Evolutionary conservation across 2,113 vertebrate species (phyloP), one percentile per base, ranked within the genome.

Genomic region (Ciconia stormi): DNA sequence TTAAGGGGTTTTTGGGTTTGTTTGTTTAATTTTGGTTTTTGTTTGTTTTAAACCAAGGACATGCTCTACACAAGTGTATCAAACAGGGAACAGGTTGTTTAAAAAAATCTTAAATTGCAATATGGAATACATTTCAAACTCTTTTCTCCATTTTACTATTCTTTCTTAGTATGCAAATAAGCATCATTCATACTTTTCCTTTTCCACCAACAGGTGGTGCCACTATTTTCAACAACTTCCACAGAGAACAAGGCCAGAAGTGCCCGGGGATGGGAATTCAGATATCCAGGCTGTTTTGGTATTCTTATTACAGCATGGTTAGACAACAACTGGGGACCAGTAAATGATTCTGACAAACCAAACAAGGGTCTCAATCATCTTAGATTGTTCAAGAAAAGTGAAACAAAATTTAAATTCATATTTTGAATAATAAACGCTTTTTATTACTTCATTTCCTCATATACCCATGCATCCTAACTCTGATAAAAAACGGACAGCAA

Each of bases 191-290:
- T 6, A 20, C 7, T 25, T 85, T 71, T 65, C 38, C 11, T 44
- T 6, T 53, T 90, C 52, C 19, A 76, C 53, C 89, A 82, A 84
- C 2, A 93, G 38, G 44, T 72, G 82, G 66, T 91, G 73, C 30
- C 49, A 52, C 40, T 77, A 95, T 71, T 89, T 93, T 52, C 87
- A 84, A 63, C 40, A 69, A 46, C 13, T 76, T 94, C 34, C 26
- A 76, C 55, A 20, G 27, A 74, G 13, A 73, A 69, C 7, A 72
- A 36, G 25, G 21, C 27, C 44, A 46, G 20, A 91, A 49, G 42
- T 15, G 23, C 12, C 29, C 49, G 50, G 20, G 15, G 23, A 17
- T n/a, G 16, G 56, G 18, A 84, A 72, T 20, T 44, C n/a, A 55
- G 25, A 67, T 10, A 59, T 4, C 16, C 15, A 80, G 23, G 40